Percentiles rank a stretch among this genome's conserved stretches.
These are phyloP conservation scores for Polypedilum vanderplanki DNA, from an alignment of 1,140 invertebrate species.

Conservation along the genomic window DNA sequence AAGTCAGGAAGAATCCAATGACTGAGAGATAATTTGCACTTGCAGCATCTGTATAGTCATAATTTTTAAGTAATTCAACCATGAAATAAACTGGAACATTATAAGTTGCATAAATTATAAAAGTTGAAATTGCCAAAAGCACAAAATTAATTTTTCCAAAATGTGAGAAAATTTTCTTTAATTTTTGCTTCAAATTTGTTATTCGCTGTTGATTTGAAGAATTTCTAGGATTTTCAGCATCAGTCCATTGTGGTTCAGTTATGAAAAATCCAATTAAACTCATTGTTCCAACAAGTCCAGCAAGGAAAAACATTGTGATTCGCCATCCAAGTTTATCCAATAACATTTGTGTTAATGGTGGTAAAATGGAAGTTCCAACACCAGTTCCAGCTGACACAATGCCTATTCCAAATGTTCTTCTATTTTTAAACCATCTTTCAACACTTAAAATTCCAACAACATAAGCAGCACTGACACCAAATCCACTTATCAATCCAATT, in stretches of 20 bases:
- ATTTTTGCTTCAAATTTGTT: not conserved
- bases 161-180: not conserved
- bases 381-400: constrained; percentile 80
- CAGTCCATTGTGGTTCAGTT: not conserved
- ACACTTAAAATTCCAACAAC: not conserved
- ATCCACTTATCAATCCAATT: not conserved
- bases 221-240: not conserved
- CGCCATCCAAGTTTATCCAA: not conserved
- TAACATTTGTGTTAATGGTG: not conserved
- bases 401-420: not conserved
- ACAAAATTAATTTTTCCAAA: not conserved
- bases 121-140: not conserved
- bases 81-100: not conserved
- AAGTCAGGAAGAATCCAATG: not conserved
- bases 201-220: not conserved
- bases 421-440: not conserved
- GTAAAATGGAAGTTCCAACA: constrained; percentile 55
- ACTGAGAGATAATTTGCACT: not conserved
- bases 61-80: not conserved
- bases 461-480: not conserved
- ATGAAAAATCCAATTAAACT: not conserved
- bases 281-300: not conserved
- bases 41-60: not conserved
- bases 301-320: not conserved
- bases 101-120: not conserved